phyloP scores from a whole-genome alignment of 2,797 vertebrate species.

The Catamblyrhynchus diadema region DNA sequence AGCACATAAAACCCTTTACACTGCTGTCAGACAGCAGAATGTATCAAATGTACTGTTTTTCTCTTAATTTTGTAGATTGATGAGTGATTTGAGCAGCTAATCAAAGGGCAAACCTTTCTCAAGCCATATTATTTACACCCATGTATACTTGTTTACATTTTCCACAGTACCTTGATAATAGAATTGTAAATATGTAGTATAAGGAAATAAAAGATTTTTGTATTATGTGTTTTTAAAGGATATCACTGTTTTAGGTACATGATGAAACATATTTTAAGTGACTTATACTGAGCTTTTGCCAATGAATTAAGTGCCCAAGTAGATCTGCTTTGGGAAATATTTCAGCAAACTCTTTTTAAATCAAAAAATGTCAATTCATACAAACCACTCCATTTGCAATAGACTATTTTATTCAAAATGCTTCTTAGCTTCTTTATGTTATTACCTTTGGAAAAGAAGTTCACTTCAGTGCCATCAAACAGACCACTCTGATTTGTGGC shows the following conservation, averaged over 20 bases:
- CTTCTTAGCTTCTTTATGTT: neutral
- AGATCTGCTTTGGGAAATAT: neutral
- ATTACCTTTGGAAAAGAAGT: neutral
- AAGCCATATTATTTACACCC: neutral
- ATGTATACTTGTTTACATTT: slow-evolving; percentile 49
- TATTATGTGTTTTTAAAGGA: neutral
- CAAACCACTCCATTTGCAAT: neutral
- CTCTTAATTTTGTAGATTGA: neutral
- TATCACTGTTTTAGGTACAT: neutral
- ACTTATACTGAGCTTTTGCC: neutral
- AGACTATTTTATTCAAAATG: neutral
- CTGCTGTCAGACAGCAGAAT: neutral
- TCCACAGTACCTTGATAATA: neutral
- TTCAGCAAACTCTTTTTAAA: neutral
- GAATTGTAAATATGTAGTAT: slow-evolving; percentile 55
- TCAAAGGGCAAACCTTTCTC: neutral
- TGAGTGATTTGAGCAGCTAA: neutral
- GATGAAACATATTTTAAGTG: neutral
- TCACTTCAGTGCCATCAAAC: neutral
- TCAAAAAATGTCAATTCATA: neutral
- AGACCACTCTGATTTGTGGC: neutral
- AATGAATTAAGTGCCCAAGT: neutral
- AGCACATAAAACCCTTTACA: neutral
- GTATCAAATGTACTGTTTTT: neutral
- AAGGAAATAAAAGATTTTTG: slow-evolving; percentile 36